These are phyloP conservation scores for Amaurobius ferox DNA, from an alignment of 2,888 invertebrate species.

Conservation along the genomic window DNA sequence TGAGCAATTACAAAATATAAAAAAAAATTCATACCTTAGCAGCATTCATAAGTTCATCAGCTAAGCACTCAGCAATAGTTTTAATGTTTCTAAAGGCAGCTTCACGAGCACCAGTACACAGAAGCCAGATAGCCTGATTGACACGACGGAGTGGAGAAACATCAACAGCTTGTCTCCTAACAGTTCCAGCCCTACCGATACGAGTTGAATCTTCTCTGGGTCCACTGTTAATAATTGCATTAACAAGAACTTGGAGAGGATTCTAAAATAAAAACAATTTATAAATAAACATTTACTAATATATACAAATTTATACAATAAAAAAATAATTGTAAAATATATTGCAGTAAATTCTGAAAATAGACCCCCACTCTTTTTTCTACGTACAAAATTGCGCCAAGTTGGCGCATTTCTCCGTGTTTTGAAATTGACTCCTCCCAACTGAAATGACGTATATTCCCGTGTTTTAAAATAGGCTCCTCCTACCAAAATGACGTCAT, in stretches of 20 bases:
- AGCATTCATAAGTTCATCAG: slow-evolving; percentile 99
- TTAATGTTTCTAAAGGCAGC: slow-evolving; percentile 99
- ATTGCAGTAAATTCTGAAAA: too few species aligned
- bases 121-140: slow-evolving; percentile 99
- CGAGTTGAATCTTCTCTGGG: slow-evolving; percentile 99
- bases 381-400: too few species aligned
- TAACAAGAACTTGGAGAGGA: slow-evolving; percentile 89
- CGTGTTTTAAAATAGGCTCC: too few species aligned
- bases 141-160: slow-evolving; percentile 98
- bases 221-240: slow-evolving; percentile 98
- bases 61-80: slow-evolving; percentile 99
- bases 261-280: slow-evolving; percentile 78
- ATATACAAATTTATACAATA: too few species aligned
- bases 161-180: slow-evolving; percentile 99
- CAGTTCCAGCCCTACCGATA: slow-evolving; percentile 99
- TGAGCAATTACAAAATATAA: too few species aligned
- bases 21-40: slow-evolving; percentile 85
- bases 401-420: too few species aligned
- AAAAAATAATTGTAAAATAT: too few species aligned
- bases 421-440: too few species aligned
- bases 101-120: slow-evolving; percentile 99
- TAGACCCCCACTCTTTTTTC: too few species aligned
- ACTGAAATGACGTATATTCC: too few species aligned
- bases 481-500: too few species aligned
- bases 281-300: too few species aligned